Evolutionary conservation across 2,888 invertebrate genomes (phyloP), one percentile per base, ranked within the genome.

Genomic region (Macropis europaea): DNA sequence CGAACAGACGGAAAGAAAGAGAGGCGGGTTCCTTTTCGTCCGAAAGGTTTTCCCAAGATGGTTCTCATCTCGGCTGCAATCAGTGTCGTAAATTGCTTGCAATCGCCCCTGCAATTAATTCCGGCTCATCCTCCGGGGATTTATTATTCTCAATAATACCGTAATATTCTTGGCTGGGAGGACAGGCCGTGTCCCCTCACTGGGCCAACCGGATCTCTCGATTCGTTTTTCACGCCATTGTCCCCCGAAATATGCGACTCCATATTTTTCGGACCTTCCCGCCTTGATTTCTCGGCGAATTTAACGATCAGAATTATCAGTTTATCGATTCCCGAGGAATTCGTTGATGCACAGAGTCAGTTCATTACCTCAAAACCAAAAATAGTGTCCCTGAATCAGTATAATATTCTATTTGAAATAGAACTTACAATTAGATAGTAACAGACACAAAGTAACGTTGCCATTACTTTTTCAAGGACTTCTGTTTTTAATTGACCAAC

Each of bases 21-120:
- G 64, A 69, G 52, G 54, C 62, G 67, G 57, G 73, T 73, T 73
- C 79, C 79, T 83, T 82, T 82, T 81, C 76, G 73, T 75, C 73
- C 77, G 71, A 83, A 85, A 78, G 82, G 79, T 84, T 83, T 79
- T 84, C 82, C 82, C 78, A 82, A 84, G 85, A 84, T 83, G 82
- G 76, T 84, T 83, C 82, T 82, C 82, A 79, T 79, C 82, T 79
- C 75, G 70, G 77, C 80, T 84, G 85, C 87, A 87, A 87, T 87
- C 87, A 87, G 85, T 83, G 84, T 85, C 84, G 86, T 84, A 87
- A 87, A 87, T 87, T 87, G 87, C 86, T 87, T 83, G 85, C 87
- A 87, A 87, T 87, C 85, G 87, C 78, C 81, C 82, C 77, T 74
- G 84, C 84, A 85, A 87, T 87, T 87, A 87, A 87, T 87, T 87